These are phyloP conservation scores for Plutomurus gul DNA, from an alignment of 1,140 invertebrate species.

Conservation along the genomic window DNA sequence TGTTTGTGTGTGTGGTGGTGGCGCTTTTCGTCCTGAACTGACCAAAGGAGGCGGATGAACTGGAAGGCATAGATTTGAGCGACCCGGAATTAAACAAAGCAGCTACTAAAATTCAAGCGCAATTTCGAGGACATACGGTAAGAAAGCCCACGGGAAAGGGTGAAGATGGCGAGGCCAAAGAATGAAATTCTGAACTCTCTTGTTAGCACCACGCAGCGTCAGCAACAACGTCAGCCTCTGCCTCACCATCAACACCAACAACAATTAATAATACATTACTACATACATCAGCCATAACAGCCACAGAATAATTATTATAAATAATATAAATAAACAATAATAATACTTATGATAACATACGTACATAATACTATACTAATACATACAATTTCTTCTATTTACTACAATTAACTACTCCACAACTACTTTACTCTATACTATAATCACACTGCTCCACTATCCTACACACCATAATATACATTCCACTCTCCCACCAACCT, in stretches of 20 bases:
- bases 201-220: background rate
- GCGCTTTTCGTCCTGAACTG: background rate
- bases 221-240: slow-evolving; percentile 20
- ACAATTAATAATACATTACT: background rate
- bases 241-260: slow-evolving; percentile 21
- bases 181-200: background rate
- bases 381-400: slow-evolving; percentile 15
- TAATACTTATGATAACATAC: background rate
- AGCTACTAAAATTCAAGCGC: slow-evolving; percentile 67
- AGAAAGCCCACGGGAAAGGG: slow-evolving; percentile 64
- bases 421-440: background rate
- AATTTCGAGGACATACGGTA: slow-evolving; percentile 86
- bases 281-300: slow-evolving; percentile 24
- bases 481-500: background rate
- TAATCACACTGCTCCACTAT: background rate
- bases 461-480: background rate
- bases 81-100: slow-evolving; percentile 53
- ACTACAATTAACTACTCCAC: background rate
- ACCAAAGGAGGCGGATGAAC: slow-evolving; percentile 29
- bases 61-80: slow-evolving; percentile 44
- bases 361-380: background rate
- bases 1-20: background rate
- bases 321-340: background rate
- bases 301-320: slow-evolving; percentile 25
- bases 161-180: background rate